Conservation (phyloP, 2,888 invertebrate species). For the Melipona bicolor region DNA sequence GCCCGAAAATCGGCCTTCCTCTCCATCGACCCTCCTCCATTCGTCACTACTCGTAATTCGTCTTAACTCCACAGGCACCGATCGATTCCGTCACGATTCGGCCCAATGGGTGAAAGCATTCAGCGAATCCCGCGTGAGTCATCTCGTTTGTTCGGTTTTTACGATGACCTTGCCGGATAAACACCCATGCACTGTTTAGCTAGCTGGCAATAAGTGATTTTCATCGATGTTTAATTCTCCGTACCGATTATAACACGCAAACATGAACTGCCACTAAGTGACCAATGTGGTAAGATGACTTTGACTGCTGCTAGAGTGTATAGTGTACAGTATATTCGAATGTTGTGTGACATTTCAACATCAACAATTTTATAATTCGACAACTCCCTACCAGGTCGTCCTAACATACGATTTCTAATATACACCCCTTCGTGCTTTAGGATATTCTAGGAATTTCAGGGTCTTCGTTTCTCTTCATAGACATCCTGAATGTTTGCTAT, state of each 20-base stretch:
- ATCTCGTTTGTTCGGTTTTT: slow-evolving; percentile 55
- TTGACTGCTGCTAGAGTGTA: not conserved
- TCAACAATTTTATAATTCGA: not conserved
- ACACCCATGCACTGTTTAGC: slow-evolving; percentile 45
- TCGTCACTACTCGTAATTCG: slow-evolving; percentile 41
- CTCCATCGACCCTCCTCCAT: not conserved
- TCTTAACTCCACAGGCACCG: slow-evolving; percentile 17
- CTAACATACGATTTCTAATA: not conserved
- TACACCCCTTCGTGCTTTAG: not conserved
- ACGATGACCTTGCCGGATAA: slow-evolving; percentile 66
- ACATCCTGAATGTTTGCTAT: not conserved
- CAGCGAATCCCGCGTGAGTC: slow-evolving; percentile 70
- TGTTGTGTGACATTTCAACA: not conserved
- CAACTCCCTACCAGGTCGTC: not conserved
- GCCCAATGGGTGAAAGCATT: slow-evolving; percentile 50
- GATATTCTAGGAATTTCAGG: not conserved
- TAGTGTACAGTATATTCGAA: not conserved
- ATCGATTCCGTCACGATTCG: slow-evolving; percentile 66
- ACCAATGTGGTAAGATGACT: not conserved
- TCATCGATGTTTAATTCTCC: slow-evolving; percentile 36
- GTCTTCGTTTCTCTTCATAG: not conserved
- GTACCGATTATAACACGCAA: slow-evolving; percentile 7
- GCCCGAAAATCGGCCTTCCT: slow-evolving; percentile 41
- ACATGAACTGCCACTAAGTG: not conserved
- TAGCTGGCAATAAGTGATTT: slow-evolving; percentile 15